phyloP scores from a whole-genome alignment of 2,888 invertebrate species.

The Pemphredon lugubris region DNA sequence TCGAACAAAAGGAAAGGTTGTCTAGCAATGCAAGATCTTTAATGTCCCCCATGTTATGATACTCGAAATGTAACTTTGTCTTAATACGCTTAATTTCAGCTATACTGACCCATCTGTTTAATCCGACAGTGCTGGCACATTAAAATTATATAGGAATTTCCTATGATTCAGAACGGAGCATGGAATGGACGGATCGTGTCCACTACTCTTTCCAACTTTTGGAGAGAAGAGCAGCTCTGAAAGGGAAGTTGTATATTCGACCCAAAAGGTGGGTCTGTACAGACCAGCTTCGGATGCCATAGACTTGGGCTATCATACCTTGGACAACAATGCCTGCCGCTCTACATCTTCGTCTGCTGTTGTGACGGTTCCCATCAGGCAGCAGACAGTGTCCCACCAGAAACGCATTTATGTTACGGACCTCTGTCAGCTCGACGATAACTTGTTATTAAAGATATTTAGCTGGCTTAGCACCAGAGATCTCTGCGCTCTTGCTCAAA shows the following conservation, averaged over 20 bases:
- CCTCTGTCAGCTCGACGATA: slow-evolving; percentile 82
- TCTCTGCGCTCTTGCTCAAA: slow-evolving; percentile 88
- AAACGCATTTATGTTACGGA: slow-evolving; percentile 51
- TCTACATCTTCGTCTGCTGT: slow-evolving; percentile 69
- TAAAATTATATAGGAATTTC: background rate
- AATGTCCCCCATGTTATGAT: too few species aligned
- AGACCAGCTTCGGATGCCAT: slow-evolving; percentile 73
- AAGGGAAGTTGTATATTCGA: slow-evolving; percentile 65
- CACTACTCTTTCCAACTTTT: slow-evolving; percentile 73
- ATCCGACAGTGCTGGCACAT: too few species aligned
- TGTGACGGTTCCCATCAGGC: slow-evolving; percentile 54
- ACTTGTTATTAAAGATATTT: slow-evolving; percentile 87
- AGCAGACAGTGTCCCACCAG: slow-evolving; percentile 58
- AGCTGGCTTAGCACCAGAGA: slow-evolving; percentile 87
- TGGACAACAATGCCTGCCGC: slow-evolving; percentile 76
- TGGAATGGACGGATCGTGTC: slow-evolving; percentile 79
- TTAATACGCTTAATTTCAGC: too few species aligned
- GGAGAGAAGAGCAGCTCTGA: slow-evolving; percentile 71
- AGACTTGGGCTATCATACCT: slow-evolving; percentile 77
- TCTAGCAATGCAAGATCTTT: too few species aligned
- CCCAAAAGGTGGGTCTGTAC: slow-evolving; percentile 71
- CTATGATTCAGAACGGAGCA: slow-evolving; percentile 70
- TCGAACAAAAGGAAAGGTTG: background rate
- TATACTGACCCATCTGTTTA: too few species aligned
- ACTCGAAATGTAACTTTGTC: too few species aligned